Evolutionary conservation across 1,140 invertebrate species (phyloP), one percentile per base, ranked within the genome.

Genomic region (Anoplophora glabripennis): DNA sequence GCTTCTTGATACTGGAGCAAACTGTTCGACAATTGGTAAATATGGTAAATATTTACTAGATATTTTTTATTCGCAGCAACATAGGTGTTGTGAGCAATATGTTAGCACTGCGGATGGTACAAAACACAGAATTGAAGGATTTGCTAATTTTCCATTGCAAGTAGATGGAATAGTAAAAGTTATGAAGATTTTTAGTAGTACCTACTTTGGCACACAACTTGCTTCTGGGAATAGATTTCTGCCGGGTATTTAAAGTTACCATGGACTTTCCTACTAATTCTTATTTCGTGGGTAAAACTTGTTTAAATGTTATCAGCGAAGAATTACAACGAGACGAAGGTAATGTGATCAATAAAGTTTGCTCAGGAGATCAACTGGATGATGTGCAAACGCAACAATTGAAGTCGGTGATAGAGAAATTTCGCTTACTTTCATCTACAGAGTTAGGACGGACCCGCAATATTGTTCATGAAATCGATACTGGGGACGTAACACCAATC

Each of bases 401-500:
- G 18, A 46, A 21, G 11, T n/a, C 11, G 15, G n/a, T 49, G 10
- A 18, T 34, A 35, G 28, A 28, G 1, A 28, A 49, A 12, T 34
- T 34, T 21, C 34, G n/a, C n/a, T n/a, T 12, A 17, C 40, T 45
- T 33, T 44, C 33, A 12, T 14, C 8, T 8, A 15, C 21, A 17
- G 17, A 15, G 18, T 41, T 46, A 17, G 53, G 53, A 28, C 53
- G 38, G 11, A 45, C 53, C 18, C 18, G 45, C 21, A 35, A 40
- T 34, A 10, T 55, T n/a, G 45, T 36, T 11, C 68, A 72, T 47
- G 42, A 49, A 12, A 63, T 65, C 5, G 60, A 65, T 42, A 65
- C 64, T 3, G 63, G 63, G 1, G 56, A 53, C 14, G 36, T 51
- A 11, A 28, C 28, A 37, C 63, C 59, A 3, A 33, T 65, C 44